phyloP scores from a whole-genome alignment of 2,113 vertebrate species.

The Entelurus aequoreus region DNA sequence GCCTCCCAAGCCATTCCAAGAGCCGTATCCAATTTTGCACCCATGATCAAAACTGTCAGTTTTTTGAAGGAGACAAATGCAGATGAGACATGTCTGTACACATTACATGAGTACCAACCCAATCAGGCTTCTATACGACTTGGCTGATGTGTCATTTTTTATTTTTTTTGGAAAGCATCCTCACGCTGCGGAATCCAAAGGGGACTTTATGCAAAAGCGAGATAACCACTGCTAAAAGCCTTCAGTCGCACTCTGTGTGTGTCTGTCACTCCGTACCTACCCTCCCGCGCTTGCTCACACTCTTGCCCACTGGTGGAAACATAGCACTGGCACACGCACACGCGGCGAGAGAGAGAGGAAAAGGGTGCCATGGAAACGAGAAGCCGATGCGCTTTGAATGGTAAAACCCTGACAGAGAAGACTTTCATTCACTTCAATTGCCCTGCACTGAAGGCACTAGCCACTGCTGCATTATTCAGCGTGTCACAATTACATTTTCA shows the following conservation, averaged over 20 bases:
- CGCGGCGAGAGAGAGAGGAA: constrained; percentile 1
- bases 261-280: constrained; percentile 1
- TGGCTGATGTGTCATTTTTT: constrained; percentile 37
- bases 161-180: constrained; percentile 53
- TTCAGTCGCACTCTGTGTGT: constrained; percentile 47
- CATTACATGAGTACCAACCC: constrained; percentile 40
- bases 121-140: constrained; percentile 46
- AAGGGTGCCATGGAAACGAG: constrained; percentile 69
- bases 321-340: constrained; percentile 48
- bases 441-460: constrained; percentile 35
- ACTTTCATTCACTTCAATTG: constrained; percentile 60
- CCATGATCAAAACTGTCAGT: constrained; percentile 46
- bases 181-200: constrained; percentile 47
- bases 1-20: constrained; percentile 32
- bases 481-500: constrained; percentile 47
- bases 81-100: constrained; percentile 59
- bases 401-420: constrained; percentile 65
- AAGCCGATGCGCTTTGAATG: constrained; percentile 69
- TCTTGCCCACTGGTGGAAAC: constrained; percentile 50
- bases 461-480: constrained; percentile 40
- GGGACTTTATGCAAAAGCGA: constrained; percentile 64
- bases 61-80: constrained; percentile 49
- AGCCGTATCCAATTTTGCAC: constrained; percentile 31
- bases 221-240: constrained; percentile 64
- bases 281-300: constrained; percentile 18